Conservation (phyloP, 2,797 vertebrate species). For the Ceryle rudis region DNA sequence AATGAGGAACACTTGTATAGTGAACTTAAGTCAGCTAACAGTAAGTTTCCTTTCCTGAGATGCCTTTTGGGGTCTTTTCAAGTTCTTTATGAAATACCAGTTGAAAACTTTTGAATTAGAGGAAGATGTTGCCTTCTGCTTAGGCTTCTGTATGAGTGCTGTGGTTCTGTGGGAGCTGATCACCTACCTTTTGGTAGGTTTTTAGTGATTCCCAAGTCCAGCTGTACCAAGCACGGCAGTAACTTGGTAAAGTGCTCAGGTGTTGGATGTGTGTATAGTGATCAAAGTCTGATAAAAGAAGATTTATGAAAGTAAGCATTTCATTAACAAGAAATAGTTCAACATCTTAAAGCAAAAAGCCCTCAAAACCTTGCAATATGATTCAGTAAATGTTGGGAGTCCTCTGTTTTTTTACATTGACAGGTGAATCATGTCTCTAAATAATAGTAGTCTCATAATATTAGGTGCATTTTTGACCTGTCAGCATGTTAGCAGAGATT, state of each 20-base stretch:
- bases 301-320: neutral
- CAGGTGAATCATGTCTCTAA: neutral
- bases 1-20: slow-evolving; percentile 5
- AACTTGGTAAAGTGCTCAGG: neutral
- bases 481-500: slow-evolving; percentile 29
- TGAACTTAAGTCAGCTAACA: neutral
- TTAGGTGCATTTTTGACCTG: slow-evolving; percentile 28
- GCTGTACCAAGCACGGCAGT: neutral
- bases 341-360: neutral
- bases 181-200: neutral
- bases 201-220: neutral
- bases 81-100: neutral
- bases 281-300: neutral
- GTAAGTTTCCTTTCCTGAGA: neutral
- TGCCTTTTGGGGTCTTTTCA: neutral
- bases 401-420: slow-evolving; percentile 3
- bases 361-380: neutral
- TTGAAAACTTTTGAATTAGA: neutral
- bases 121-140: neutral
- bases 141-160: neutral
- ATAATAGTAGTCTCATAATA: neutral
- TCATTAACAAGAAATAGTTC: neutral
- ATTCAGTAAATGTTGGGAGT: neutral
- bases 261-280: neutral
- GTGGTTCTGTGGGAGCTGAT: neutral